Base-by-base conservation (phyloP, 2,797 vertebrate genomes). In the Pitangus sulphuratus region DNA sequence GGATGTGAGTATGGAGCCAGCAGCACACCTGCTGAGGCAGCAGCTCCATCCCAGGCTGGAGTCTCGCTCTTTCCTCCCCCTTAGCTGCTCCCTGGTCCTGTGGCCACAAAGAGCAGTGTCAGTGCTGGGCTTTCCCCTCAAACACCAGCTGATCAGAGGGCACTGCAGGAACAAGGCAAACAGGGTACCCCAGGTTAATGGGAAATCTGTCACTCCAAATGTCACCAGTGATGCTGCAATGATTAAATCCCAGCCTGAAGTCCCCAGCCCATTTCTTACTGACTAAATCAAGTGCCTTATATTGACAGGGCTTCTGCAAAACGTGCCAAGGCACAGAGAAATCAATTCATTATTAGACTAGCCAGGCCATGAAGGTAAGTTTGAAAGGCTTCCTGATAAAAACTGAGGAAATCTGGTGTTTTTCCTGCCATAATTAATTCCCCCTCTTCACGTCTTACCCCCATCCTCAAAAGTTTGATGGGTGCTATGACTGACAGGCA, bases 281-380 rank as follows among this genome's bases (percentile, higher is more conserved):
- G 94, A 94, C 77, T 64, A 51, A 72, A 91, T 78, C 89, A 78
- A 91, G 90, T 35, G 61, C 3, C 7, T 83, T 58, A 3, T 54
- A 92, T 93, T 50, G 94, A 88, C 84, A 84, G 72, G 24, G 16
- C 48, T 80, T 40, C 75, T 84, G 69, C 64, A 51, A 81, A 87
- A 88, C 1, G 8, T 35, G 35, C 84, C 50, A 84, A 88, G 69
- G 68, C 28, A 1, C 44, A n/a, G n/a, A 64, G 51, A 84, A 90
- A 96, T 95, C 68, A 22, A 95, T 96, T 78, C 15, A 26, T 66
- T 90, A 70, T 94, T 92, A 81, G 64, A 77, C 39, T 9, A 81
- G 60, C 51, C 60, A 65, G 53, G 40, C 72, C 45, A 39, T 1
- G 1, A 57, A 94, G 74, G 28, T 54, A 80, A 90, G 53, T 65